Evolutionary conservation across 1,140 invertebrate genomes (phyloP).

Genomic region (Epicauta chinensis): DNA sequence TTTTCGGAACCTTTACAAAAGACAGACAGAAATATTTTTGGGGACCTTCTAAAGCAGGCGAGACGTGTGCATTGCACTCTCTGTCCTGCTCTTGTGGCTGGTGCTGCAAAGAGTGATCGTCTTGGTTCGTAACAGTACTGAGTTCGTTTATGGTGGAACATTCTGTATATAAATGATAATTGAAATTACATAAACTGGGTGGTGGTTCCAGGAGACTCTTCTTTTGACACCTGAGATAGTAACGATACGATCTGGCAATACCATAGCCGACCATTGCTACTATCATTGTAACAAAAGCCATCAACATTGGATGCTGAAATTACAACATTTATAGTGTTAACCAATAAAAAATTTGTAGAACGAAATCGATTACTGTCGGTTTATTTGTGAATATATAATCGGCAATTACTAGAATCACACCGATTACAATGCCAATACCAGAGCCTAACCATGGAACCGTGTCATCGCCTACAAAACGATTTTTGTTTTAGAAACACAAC

Average conservation of each 20-base stretch:
- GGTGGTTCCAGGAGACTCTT: constrained; percentile 51
- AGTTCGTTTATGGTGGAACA: too few species aligned
- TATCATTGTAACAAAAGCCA: constrained; percentile 52
- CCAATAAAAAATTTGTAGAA: too few species aligned
- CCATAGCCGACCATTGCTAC: constrained; percentile 55
- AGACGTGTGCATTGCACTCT: too few species aligned
- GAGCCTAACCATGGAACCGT: constrained; percentile 71
- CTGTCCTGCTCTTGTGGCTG: too few species aligned
- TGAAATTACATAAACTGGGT: constrained; percentile 41
- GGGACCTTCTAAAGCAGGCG: too few species aligned
- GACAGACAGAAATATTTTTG: too few species aligned
- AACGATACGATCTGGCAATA: constrained; percentile 49
- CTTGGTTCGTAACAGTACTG: too few species aligned
- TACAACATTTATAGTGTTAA: too few species aligned
- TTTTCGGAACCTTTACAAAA: too few species aligned
- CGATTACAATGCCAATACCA: constrained; percentile 64
- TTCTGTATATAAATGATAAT: constrained; percentile 31
- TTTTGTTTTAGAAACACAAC: background rate
- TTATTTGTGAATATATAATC: constrained; percentile 61
- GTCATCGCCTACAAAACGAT: constrained; percentile 54
- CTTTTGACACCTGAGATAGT: constrained; percentile 50
- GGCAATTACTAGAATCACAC: constrained; percentile 61
- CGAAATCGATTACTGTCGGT: constrained; percentile 60
- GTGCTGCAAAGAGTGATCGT: too few species aligned
- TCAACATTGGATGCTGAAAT: constrained; percentile 53